Evolutionary conservation across 2,797 vertebrate genomes (phyloP).

Genomic region (Delichon dasypus): DNA sequence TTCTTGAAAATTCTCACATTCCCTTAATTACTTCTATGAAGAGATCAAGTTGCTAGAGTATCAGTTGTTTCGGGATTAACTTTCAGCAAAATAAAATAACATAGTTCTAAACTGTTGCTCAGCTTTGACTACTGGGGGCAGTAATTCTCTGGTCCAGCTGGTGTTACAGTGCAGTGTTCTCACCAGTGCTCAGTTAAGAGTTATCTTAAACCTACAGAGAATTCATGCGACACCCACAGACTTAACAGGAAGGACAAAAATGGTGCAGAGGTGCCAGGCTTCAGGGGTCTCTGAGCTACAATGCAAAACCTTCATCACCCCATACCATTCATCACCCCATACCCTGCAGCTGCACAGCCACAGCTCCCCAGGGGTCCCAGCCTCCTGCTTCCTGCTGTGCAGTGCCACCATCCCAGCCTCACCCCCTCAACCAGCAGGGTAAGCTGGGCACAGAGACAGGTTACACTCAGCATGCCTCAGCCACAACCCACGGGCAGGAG

Average conservation of each 20-base stretch:
- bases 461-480: background rate
- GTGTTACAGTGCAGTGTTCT: background rate
- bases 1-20: background rate
- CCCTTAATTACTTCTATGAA: background rate
- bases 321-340: background rate
- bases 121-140: background rate
- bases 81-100: background rate
- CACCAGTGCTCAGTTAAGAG: background rate
- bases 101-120: background rate
- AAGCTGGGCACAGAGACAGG: background rate
- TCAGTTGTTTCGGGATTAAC: background rate
- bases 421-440: background rate
- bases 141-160: background rate
- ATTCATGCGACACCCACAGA: background rate
- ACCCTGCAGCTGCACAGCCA: background rate
- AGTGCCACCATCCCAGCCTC: background rate
- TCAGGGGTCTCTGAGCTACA: background rate
- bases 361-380: background rate
- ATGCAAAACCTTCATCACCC: background rate
- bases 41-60: background rate
- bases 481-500: background rate
- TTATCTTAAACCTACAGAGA: background rate
- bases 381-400: background rate
- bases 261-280: background rate
- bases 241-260: background rate